Percentiles rank a stretch among this genome's conserved stretches.
Evolutionary conservation across 2,888 invertebrate genomes (phyloP).

Genomic region (Psococerastis gibbosa): DNA sequence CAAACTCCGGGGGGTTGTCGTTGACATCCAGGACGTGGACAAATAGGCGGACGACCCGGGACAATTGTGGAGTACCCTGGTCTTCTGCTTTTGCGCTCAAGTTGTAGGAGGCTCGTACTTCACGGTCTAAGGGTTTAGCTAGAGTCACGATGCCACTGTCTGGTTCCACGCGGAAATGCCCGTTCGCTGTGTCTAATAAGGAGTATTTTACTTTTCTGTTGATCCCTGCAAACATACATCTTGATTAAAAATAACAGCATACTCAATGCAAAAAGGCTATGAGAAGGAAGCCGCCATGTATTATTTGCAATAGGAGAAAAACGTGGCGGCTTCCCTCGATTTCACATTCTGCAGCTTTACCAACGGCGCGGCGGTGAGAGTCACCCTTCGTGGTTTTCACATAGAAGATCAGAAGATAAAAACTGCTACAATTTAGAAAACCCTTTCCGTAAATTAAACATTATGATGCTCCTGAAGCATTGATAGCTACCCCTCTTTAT

Average conservation of each 20-base stretch:
- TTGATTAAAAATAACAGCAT: slow-evolving; percentile 5
- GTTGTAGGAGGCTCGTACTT: slow-evolving; percentile 66
- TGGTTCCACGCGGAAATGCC: slow-evolving; percentile 58
- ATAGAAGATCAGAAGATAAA: too few relatives aligned
- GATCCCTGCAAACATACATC: slow-evolving; percentile 28
- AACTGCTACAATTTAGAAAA: too few relatives aligned
- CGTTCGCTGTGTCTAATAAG: slow-evolving; percentile 45
- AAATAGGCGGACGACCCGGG: slow-evolving; percentile 44
- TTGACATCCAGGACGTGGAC: slow-evolving; percentile 82
- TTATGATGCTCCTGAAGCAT: too few relatives aligned
- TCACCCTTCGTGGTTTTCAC: too few relatives aligned
- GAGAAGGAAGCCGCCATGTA: too few relatives aligned
- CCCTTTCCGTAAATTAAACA: too few relatives aligned
- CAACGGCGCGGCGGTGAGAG: too few relatives aligned
- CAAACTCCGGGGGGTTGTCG: slow-evolving; percentile 92
- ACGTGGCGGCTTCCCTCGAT: too few relatives aligned
- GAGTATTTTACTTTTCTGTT: slow-evolving; percentile 73
- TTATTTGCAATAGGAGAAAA: too few relatives aligned
- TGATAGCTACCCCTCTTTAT: too few relatives aligned
- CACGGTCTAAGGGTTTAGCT: slow-evolving; percentile 67
- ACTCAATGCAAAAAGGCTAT: too few relatives aligned
- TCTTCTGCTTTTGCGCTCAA: slow-evolving; percentile 69
- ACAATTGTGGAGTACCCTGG: slow-evolving; percentile 55
- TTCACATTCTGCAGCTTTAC: too few relatives aligned
- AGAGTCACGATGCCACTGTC: slow-evolving; percentile 76